Percentiles rank a stretch among this genome's conserved stretches.
Conservation (phyloP, 1,140 invertebrate species). For the Ostrea edulis region DNA sequence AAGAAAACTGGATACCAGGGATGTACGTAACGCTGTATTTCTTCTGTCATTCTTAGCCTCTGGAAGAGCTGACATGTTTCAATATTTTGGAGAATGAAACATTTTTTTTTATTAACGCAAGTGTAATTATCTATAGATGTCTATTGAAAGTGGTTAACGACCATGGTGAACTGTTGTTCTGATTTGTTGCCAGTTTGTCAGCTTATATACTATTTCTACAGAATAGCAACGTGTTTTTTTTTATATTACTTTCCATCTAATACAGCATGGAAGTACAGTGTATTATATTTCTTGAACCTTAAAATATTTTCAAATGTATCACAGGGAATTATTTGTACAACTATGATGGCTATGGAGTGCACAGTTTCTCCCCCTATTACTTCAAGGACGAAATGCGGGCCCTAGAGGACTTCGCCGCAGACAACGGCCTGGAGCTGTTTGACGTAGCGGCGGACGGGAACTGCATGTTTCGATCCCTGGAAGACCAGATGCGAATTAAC, state of each 20-base stretch:
- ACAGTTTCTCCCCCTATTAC: background rate
- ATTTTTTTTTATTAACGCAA: background rate
- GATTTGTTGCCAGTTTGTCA: too few relatives aligned
- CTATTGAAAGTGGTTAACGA: too few relatives aligned
- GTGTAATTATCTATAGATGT: too few relatives aligned
- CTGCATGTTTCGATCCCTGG: conserved; percentile 53
- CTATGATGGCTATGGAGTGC: background rate
- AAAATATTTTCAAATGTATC: background rate
- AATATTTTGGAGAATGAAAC: background rate
- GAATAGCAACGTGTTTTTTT: too few relatives aligned
- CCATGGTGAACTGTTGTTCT: too few relatives aligned
- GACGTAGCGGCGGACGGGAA: conserved; percentile 45
- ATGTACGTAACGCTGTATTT: background rate
- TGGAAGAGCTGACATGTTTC: background rate
- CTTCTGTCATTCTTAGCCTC: background rate
- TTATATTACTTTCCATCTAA: too few relatives aligned
- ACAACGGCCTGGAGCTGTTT: conserved; percentile 22
- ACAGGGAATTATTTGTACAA: background rate
- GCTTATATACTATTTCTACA: too few relatives aligned
- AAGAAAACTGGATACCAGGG: background rate
- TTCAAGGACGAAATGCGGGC: background rate
- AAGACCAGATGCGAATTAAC: conserved; percentile 52
- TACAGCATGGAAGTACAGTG: background rate
- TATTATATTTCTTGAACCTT: background rate
- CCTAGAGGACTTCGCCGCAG: conserved; percentile 15